Conservation (phyloP, 2,113 vertebrate species). For the Siniperca chuatsi region DNA sequence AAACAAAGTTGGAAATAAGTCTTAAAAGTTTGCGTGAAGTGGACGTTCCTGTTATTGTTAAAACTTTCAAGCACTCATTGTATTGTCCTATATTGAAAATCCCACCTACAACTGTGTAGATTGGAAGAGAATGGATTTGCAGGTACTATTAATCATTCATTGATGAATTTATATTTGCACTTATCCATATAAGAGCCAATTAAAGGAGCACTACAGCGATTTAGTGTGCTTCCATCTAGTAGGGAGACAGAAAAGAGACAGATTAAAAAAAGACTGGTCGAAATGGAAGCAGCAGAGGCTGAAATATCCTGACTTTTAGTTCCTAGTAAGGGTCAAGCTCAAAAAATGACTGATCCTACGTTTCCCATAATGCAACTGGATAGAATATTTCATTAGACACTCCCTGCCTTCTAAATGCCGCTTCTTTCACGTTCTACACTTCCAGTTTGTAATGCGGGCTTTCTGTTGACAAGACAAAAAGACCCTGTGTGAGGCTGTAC, state of each 20-base stretch:
- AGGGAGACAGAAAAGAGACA: not conserved
- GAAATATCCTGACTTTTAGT: not conserved
- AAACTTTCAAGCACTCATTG: not conserved
- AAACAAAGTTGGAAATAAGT: not conserved
- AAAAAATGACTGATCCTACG: not conserved
- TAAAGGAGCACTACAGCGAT: not conserved
- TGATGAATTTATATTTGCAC: not conserved
- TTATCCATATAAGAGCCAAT: not conserved
- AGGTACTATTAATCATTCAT: not conserved
- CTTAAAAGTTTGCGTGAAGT: no score
- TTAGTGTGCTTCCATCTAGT: not conserved
- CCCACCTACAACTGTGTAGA: not conserved
- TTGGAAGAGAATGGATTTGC: not conserved
- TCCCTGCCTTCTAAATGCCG: not conserved
- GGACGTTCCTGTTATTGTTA: conserved; percentile 1
- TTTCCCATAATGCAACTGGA: not conserved
- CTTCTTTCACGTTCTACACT: no score
- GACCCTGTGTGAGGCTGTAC: not conserved
- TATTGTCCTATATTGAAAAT: not conserved
- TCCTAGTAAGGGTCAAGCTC: not conserved
- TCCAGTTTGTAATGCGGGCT: no score
- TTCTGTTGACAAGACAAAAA: not conserved
- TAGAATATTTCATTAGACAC: not conserved
- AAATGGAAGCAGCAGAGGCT: not conserved
- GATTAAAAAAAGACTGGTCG: not conserved